Base-by-base conservation (phyloP, 2,113 vertebrate species). In the Paedocypris sp. region DNA sequence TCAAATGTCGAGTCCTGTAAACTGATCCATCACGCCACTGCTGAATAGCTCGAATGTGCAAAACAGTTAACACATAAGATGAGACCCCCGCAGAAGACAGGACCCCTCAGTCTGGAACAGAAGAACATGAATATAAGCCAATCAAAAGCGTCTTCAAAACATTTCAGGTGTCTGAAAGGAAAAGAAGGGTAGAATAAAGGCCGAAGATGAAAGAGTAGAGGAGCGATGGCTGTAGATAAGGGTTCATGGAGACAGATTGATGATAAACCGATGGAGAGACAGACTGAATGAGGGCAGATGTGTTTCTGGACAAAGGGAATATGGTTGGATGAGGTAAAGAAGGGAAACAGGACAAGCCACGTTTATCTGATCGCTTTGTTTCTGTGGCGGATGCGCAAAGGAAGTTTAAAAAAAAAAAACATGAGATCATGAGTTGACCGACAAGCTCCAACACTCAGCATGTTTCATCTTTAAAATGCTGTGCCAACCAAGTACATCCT, bases 131-230 rank as follows among this genome's bases (percentile, higher is more conserved):
- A 22, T 19, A 15, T 15, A 33, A 39, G 18, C 12, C 25, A 20
- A 25, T 38, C 32, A 42, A 11, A 28, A 48, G 36, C 12, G 52
- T 51, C n/a, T n/a, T n/a, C n/a, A n/a, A n/a, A n/a, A n/a, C n/a
- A n/a, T n/a, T n/a, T 10, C 18, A 29, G 16, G 13, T 52, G 50
- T 53, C 60, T 60, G 16, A 33, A 69, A 57, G 64, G 51, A 52
- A 25, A 58, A 41, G 11, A 53, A 29, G 53, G 42, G 60, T 47
- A 38, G 60, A 68, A 45, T 43, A 47, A 25, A 1, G 9, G 8
- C 13, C 23, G 1, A 35, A 56, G 45, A 57, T 70, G 64, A 66
- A 70, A 65, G 62, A 61, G 16, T n/a, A 16, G 39, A 33, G 22
- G 42, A 35, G 23, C 36, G 62, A 57, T 66, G 16, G 50, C 23